These are phyloP conservation scores for Carcharodon carcharias DNA, from an alignment of 2,797 vertebrate genomes.

Conservation along the genomic window DNA sequence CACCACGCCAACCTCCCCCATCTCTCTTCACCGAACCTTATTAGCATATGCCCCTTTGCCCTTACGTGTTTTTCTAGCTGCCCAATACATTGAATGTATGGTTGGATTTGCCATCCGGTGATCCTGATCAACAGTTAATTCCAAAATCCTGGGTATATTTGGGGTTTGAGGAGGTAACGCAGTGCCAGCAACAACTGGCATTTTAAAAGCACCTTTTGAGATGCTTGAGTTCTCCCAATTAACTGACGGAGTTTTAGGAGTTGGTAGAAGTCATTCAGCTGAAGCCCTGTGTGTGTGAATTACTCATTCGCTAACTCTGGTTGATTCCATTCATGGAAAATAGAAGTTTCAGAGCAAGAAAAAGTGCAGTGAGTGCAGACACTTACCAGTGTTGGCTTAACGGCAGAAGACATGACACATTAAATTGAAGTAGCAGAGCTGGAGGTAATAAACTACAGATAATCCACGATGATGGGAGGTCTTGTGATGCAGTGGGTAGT, in stretches of 20 bases:
- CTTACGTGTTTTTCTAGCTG: not conserved
- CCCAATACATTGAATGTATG: not conserved
- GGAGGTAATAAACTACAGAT: not conserved
- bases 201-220: not conserved
- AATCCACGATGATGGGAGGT: too few species aligned
- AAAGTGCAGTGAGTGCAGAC: not conserved
- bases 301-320: not conserved
- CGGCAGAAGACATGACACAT: not conserved
- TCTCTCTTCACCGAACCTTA: not conserved
- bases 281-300: not conserved
- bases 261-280: not conserved
- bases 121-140: not conserved
- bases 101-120: not conserved
- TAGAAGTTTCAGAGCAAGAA: not conserved
- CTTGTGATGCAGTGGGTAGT: too few species aligned
- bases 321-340: not conserved
- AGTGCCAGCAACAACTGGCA: not conserved
- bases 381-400: not conserved
- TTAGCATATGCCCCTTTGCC: not conserved
- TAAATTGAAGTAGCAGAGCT: not conserved
- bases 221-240: not conserved
- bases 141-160: not conserved
- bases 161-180: not conserved
- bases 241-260: too few species aligned
- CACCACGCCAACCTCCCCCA: not conserved